phyloP scores from a whole-genome alignment of 2,797 vertebrate genomes.

The Peromyscus aztecus region DNA sequence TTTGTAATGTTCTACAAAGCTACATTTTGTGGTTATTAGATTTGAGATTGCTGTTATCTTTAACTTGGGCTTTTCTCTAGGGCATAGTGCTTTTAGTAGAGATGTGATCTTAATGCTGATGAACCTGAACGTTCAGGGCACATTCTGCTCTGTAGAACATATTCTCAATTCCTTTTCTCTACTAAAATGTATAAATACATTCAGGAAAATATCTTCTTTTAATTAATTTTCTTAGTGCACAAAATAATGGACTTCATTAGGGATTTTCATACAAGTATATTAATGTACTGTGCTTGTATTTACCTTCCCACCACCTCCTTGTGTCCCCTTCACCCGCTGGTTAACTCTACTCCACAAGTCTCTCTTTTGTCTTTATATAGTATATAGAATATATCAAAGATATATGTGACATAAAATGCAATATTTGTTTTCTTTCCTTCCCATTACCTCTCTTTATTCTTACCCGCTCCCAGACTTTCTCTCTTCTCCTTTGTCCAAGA shows the following conservation, averaged over 20 bases:
- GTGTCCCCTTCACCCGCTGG: too few species aligned
- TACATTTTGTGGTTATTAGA: slow-evolving; percentile 24
- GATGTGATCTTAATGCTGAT: neutral
- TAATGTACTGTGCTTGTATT: neutral
- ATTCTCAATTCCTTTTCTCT: slow-evolving; percentile 29
- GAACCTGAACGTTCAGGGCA: neutral
- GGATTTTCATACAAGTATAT: neutral
- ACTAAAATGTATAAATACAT: slow-evolving; percentile 44
- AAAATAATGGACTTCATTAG: neutral
- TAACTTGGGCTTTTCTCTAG: slow-evolving; percentile 24
- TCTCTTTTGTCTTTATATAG: neutral
- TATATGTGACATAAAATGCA: neutral
- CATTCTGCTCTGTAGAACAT: neutral
- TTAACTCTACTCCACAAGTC: neutral
- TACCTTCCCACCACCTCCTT: neutral
- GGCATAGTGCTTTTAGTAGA: slow-evolving; percentile 9
- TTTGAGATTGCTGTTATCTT: slow-evolving; percentile 31
- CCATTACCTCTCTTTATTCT: neutral
- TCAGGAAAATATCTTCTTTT: neutral
- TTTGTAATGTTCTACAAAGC: neutral
- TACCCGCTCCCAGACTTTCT: neutral
- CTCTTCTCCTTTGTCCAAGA: neutral
- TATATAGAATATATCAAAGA: neutral
- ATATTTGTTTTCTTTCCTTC: neutral
- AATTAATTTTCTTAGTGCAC: neutral